These are phyloP conservation scores for Chirona hameri DNA, from an alignment of 2,888 invertebrate species.

Conservation along the genomic window DNA sequence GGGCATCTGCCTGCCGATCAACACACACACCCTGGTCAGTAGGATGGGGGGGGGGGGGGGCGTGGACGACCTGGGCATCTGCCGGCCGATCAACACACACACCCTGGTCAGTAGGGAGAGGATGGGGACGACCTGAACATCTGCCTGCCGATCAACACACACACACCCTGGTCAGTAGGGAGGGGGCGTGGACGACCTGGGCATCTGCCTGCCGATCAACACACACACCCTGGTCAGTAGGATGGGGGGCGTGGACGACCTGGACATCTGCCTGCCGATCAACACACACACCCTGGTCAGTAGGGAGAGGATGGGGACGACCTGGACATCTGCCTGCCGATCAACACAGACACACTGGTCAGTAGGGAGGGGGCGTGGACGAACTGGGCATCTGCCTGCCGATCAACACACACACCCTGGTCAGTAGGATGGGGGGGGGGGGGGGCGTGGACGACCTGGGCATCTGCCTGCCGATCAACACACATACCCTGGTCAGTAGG, in stretches of 20 bases:
- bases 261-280: slow-evolving; percentile 91
- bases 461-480: slow-evolving; percentile 86
- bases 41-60: too few species aligned
- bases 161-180: neutral
- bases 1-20: slow-evolving; percentile 90
- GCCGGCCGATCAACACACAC: slow-evolving; percentile 74
- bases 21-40: slow-evolving; percentile 50
- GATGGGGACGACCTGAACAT: slow-evolving; percentile 96
- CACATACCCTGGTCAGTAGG: slow-evolving; percentile 40
- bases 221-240: slow-evolving; percentile 40
- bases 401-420: too few species aligned
- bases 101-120: neutral
- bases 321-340: slow-evolving; percentile 90
- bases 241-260: slow-evolving; percentile 92
- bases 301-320: too few species aligned
- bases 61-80: slow-evolving; percentile 95
- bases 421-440: too few species aligned
- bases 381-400: slow-evolving; percentile 96
- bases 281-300: slow-evolving; percentile 53
- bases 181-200: slow-evolving; percentile 95
- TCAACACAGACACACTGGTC: slow-evolving; percentile 57
- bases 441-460: slow-evolving; percentile 96
- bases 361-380: slow-evolving; percentile 72
- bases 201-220: slow-evolving; percentile 90
- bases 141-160: slow-evolving; percentile 79